Percentiles rank a stretch among this genome's conserved stretches.
Evolutionary conservation across 2,888 invertebrate genomes (phyloP).

Genomic region (Spilosoma lubricipeda): DNA sequence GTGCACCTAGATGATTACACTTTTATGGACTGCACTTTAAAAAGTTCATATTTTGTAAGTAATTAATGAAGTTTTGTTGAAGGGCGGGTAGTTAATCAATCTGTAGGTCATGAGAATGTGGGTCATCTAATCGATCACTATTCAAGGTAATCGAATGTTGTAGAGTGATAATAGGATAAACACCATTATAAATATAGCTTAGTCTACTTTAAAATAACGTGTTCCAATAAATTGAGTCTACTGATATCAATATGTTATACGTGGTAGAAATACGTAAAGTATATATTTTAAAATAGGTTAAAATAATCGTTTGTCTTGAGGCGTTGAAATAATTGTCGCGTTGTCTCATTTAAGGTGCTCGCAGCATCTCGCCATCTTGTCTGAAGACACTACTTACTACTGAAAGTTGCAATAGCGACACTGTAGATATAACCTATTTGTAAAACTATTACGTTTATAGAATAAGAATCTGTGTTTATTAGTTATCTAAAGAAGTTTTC

Average conservation of each 20-base stretch:
- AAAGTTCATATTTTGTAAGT: constrained; percentile 34
- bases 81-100: constrained; percentile 51
- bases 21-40: no score
- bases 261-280: background rate
- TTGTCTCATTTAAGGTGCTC: constrained; percentile 37
- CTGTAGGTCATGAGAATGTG: constrained; percentile 48
- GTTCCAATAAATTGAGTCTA: background rate
- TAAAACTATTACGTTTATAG: constrained; percentile 7
- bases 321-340: constrained; percentile 26
- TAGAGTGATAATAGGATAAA: constrained; percentile 30
- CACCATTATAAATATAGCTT: constrained; percentile 9
- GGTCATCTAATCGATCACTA: constrained; percentile 47
- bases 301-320: constrained; percentile 5
- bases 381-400: constrained; percentile 54
- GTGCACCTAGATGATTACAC: constrained; percentile 14
- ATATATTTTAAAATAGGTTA: background rate
- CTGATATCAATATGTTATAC: background rate
- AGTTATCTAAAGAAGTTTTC: background rate
- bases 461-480: background rate
- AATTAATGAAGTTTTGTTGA: constrained; percentile 46
- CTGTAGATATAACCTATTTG: constrained; percentile 21
- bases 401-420: constrained; percentile 35
- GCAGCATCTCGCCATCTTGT: constrained; percentile 72
- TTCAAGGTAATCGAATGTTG: constrained; percentile 42
- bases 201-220: constrained; percentile 25